These are phyloP conservation scores for Mustela lutreola DNA, from an alignment of 2,113 vertebrate genomes.

Conservation along the genomic window DNA sequence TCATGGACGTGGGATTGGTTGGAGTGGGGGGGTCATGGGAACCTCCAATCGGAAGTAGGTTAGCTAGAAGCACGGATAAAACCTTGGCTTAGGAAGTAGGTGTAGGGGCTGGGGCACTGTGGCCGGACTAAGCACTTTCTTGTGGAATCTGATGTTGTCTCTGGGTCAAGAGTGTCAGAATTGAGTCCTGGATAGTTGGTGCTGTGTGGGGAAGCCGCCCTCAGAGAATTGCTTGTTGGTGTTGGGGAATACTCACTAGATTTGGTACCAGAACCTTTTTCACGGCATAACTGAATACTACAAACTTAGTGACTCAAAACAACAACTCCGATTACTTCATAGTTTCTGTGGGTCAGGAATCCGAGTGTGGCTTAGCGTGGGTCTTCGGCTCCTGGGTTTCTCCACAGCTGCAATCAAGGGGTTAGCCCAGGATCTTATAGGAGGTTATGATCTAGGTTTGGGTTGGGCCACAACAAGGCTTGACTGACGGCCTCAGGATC, in stretches of 20 bases:
- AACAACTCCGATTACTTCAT: not conserved
- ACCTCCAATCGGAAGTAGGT: not conserved
- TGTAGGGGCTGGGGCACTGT: not conserved
- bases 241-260: not conserved
- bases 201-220: not conserved
- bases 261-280: not conserved
- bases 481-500: not conserved
- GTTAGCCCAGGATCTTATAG: not conserved
- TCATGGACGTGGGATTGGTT: not conserved
- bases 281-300: not conserved
- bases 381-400: not conserved
- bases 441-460: not conserved
- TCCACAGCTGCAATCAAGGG: too few relatives aligned
- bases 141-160: not conserved
- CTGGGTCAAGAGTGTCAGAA: not conserved
- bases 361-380: not conserved
- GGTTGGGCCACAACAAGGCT: not conserved
- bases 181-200: not conserved
- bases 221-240: not conserved
- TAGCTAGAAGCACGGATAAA: not conserved
- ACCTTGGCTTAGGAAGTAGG: not conserved
- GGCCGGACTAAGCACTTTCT: not conserved
- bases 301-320: not conserved
- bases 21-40: not conserved
- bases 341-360: not conserved